Base-by-base conservation (phyloP, 2,888 invertebrate species). In the Oscheius onirici region DNA sequence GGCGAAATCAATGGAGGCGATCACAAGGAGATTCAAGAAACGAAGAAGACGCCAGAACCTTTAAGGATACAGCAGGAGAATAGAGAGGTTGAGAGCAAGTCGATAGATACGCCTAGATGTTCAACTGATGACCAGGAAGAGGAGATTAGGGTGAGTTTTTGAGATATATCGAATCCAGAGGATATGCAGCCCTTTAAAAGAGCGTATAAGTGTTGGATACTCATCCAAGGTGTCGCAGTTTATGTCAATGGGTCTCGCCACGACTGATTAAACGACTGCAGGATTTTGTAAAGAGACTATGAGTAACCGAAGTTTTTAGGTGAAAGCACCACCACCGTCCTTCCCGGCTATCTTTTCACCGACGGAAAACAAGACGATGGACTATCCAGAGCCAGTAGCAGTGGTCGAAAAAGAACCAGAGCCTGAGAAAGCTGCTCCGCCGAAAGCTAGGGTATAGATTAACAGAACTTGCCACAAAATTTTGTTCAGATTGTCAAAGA, bases 321-420 rank as follows among this genome's bases (percentile, higher is more conserved):
- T 83, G 41, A 84, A 83, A 75, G 86, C 86, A 1, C 86, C 86
- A 2, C 84, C 86, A 8, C 86, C 86, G 10, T 73, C 75, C 40
- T 83, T 86, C 63, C 83, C 86, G 5, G 81, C 84, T 43, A 68
- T 86, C 17, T 86, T 86, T 77, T 87, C 86, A 3, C 86, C 86
- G 0, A 86, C 86, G 3, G 86, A 86, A 72, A 41, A 75, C 8
- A 86, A 86, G 72, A 76, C 79, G 0, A 86, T 86, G 84, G 83
- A 85, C 1, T 87, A 87, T 60, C 82, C 85, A 3, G 79, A 74
- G 1, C 67, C 57, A 1, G 43, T 28, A 8, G 52, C 70, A 2
- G 40, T 55, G 11, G 44, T 20, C 11, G 66, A 69, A 15, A 28
- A 51, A 40, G 68, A 68, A 44, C 26, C 13, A 34, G 76, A 74